A percentile compares a stretch with the other conserved stretches of the same genome.
These are phyloP conservation scores for Perithous albicinctus DNA, from an alignment of 2,888 invertebrate genomes.

Conservation along the genomic window DNA sequence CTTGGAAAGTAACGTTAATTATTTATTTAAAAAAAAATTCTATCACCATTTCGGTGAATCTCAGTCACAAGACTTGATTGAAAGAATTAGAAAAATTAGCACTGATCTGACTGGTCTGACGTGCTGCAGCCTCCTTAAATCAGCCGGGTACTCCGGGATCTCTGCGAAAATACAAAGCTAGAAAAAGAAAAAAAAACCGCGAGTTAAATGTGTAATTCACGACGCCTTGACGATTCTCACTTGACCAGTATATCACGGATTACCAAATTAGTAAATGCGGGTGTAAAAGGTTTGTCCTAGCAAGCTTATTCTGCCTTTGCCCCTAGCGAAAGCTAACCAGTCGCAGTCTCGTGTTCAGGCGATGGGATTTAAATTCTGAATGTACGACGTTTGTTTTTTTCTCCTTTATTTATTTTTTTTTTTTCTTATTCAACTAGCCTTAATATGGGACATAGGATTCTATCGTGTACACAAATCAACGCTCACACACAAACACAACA, in stretches of 20 bases:
- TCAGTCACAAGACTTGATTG: too few relatives aligned
- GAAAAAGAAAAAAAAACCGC: not conserved
- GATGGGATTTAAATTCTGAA: conserved; percentile 62
- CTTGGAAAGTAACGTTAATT: too few relatives aligned
- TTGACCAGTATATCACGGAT: conserved; percentile 46
- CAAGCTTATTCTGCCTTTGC: conserved; percentile 69
- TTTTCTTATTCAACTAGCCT: conserved; percentile 22
- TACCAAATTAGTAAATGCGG: conserved; percentile 35
- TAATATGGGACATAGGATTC: conserved; percentile 73
- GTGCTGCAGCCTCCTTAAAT: not conserved
- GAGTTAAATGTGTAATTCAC: conserved; percentile 49
- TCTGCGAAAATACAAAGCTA: not conserved
- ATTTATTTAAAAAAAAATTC: too few relatives aligned
- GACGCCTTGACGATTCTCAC: conserved; percentile 52
- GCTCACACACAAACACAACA: conserved; percentile 64
- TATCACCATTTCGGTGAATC: too few relatives aligned
- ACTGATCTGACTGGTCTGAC: not conserved
- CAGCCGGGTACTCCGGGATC: conserved; percentile 34
- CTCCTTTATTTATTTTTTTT: conserved; percentile 52
- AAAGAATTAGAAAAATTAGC: not conserved
- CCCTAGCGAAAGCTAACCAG: conserved; percentile 80
- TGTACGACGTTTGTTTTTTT: conserved; percentile 61
- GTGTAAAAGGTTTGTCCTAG: conserved; percentile 40
- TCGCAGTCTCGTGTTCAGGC: conserved; percentile 67
- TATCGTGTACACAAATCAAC: conserved; percentile 61